Conservation (phyloP, 2,113 vertebrate species). For the Hyperopisus bebe region DNA sequence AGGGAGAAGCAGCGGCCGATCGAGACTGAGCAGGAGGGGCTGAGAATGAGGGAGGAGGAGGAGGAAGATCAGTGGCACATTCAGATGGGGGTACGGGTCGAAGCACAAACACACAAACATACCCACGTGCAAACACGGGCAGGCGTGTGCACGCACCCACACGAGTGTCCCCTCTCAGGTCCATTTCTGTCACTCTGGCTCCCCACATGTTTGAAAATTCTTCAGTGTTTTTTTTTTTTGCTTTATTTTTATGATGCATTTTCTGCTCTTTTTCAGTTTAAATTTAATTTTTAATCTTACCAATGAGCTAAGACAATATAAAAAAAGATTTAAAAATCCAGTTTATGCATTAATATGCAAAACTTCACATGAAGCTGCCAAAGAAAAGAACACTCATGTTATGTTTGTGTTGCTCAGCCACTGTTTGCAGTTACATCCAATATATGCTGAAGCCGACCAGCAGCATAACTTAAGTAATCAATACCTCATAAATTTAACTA, state of each 20-base stretch:
- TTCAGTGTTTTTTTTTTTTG: not conserved
- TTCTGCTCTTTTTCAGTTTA: not conserved
- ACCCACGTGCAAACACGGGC: not conserved
- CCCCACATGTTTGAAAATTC: not conserved
- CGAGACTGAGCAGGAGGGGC: conserved; percentile 58
- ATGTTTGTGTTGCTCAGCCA: not conserved
- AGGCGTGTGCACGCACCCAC: not conserved
- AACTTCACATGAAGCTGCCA: not conserved
- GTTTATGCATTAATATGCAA: not conserved
- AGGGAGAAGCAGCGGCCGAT: conserved; percentile 42
- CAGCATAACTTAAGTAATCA: not conserved
- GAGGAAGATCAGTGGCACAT: conserved; percentile 46
- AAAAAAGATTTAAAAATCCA: not conserved
- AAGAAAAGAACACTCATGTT: not conserved
- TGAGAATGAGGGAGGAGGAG: conserved; percentile 58
- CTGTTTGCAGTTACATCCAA: not conserved
- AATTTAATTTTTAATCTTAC: not conserved
- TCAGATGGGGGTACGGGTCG: conserved; percentile 57
- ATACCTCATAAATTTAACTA: not conserved
- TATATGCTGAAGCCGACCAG: not conserved
- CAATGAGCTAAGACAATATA: not conserved
- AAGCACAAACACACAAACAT: not conserved
- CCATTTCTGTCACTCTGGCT: not conserved
- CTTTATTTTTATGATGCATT: not conserved
- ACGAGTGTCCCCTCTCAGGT: not conserved